Evolutionary conservation across 2,888 invertebrate genomes (phyloP).

Genomic region (Fabriciana adippe): DNA sequence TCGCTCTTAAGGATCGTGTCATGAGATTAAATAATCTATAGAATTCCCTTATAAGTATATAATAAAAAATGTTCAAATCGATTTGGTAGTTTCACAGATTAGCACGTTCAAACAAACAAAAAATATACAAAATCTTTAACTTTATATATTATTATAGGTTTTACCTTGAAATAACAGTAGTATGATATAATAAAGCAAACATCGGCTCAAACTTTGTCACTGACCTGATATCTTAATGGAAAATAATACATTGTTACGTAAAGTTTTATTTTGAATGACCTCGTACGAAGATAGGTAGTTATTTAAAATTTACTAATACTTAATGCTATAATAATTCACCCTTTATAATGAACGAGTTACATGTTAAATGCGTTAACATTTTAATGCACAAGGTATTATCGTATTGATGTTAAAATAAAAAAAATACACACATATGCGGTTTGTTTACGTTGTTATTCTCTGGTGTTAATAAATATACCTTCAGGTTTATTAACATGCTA

Average conservation of each 20-base stretch:
- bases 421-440: slow-evolving; percentile 16
- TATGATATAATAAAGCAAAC: not conserved
- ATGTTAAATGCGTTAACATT: slow-evolving; percentile 26
- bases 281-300: slow-evolving; percentile 1
- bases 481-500: slow-evolving; percentile 15
- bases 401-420: slow-evolving; percentile 25
- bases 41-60: no score
- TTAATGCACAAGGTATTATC: slow-evolving; percentile 28
- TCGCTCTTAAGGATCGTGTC: no score
- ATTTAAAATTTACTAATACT: slow-evolving; percentile 19
- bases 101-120: no score
- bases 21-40: no score
- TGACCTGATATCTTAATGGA: not conserved
- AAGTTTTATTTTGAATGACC: not conserved
- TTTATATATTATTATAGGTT: no score
- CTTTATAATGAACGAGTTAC: slow-evolving; percentile 4
- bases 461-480: slow-evolving; percentile 26
- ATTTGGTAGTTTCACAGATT: no score
- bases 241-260: slow-evolving; percentile 8
- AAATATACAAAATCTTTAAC: no score
- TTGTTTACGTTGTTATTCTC: slow-evolving; percentile 21
- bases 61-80: no score
- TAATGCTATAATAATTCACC: slow-evolving; percentile 12
- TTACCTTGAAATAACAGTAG: not conserved
- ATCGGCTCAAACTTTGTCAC: not conserved